A percentile compares a stretch with the other conserved stretches of the same genome.
Evolutionary conservation across 2,888 invertebrate genomes (phyloP).

Genomic region (Darwinula stevensoni): DNA sequence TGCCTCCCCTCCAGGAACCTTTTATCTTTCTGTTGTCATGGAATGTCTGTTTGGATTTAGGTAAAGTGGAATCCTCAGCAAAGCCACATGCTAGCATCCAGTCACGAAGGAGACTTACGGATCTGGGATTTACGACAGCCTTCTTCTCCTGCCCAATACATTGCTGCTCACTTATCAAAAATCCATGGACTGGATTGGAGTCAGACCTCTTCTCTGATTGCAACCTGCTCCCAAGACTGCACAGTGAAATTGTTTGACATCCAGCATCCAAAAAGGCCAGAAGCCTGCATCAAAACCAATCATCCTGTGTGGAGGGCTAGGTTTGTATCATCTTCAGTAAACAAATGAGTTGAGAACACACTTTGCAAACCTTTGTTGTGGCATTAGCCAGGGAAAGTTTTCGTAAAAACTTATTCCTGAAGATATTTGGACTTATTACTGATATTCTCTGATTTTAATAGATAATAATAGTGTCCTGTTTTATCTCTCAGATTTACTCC

Average conservation of each 20-base stretch:
- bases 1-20: constrained; percentile 9
- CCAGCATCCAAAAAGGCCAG: neutral
- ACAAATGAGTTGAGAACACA: neutral
- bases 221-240: constrained; percentile 18
- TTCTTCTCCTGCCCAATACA: constrained; percentile 59
- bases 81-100: neutral
- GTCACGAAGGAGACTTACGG: constrained; percentile 74
- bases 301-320: neutral
- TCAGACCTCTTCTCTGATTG: constrained; percentile 9
- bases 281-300: neutral
- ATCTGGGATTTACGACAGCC: constrained; percentile 83
- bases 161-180: constrained; percentile 58
- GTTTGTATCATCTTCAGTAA: neutral
- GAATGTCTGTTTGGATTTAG: constrained; percentile 3
- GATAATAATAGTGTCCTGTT: too few species aligned
- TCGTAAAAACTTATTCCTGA: too few species aligned
- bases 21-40: constrained; percentile 3
- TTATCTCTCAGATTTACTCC: constrained; percentile 13
- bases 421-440: neutral
- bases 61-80: neutral
- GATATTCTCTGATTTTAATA: neutral
- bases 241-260: constrained; percentile 13
- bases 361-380: neutral
- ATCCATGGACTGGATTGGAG: constrained; percentile 90
- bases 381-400: too few species aligned